Evolutionary conservation across 2,113 vertebrate species (phyloP), one percentile per base, ranked within the genome.

Genomic region (Bubo blakistoni): DNA sequence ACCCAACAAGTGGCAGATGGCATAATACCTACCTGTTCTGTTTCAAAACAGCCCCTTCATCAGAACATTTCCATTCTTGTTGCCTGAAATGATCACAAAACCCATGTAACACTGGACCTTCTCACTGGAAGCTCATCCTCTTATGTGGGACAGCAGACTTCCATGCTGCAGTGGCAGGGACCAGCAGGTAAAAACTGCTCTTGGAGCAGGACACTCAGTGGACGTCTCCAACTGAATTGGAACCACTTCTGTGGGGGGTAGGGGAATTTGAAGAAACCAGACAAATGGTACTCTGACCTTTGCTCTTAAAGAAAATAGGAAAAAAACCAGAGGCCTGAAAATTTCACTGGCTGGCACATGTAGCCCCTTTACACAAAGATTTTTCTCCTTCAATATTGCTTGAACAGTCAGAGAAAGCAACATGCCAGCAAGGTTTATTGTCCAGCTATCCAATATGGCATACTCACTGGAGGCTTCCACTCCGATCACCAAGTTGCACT

Each of bases 231-330:
- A 21, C 25, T 67, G n/a, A 81, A 83, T 4, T 13, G 10, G 17
- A 69, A 5, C 6, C 30, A 29, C 11, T 83, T 81, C 11, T n/a
- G 32, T 3, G 5, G 25, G 17, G 12, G 24, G 13, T 9, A 19
- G 11, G 13, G 62, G 16, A 42, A 66, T 30, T 36, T 90, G 88
- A 87, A 91, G 92, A 61, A 94, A 81, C 5, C 44, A 57, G 13
- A 62, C 82, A 82, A 94, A 94, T 66, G 81, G 77, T 80, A n/a
- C 69, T 40, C 21, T 84, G 86, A 95, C 88, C 90, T 94, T 86
- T 94, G 94, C 86, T 61, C 58, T 96, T 57, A 93, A 86, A 87
- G 77, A 91, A 97, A 94, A 77, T 3, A 77, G 16, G 44, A 16
- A 46, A 49, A 55, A n/a, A 79, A 65, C 57, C 40, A 40, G 46